These are phyloP conservation scores for Drosophila biarmipes DNA, from an alignment of 1,140 invertebrate genomes.

Conservation along the genomic window DNA sequence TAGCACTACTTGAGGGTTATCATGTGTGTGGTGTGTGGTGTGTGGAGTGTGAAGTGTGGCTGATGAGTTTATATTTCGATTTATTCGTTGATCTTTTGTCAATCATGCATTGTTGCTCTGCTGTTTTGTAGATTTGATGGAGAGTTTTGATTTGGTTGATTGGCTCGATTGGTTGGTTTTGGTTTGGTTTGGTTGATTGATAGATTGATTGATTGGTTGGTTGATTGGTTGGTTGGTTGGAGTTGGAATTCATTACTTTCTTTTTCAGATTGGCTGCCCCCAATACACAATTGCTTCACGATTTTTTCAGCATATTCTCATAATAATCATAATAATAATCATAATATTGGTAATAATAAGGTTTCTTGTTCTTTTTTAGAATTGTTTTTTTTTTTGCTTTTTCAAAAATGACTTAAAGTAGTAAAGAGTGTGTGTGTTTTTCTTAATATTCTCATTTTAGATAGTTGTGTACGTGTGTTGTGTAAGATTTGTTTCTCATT, in stretches of 20 bases:
- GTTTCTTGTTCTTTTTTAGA: constrained; percentile 46
- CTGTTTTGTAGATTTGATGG: constrained; percentile 45
- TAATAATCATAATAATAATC: constrained; percentile 70
- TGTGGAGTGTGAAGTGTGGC: constrained; percentile 18
- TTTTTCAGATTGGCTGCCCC: constrained; percentile 84
- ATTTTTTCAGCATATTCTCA: constrained; percentile 84
- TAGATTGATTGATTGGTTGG: constrained; percentile 39
- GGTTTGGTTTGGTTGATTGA: too few species aligned
- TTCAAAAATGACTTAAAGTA: constrained; percentile 64
- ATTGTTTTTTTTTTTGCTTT: constrained; percentile 33
- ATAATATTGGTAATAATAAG: constrained; percentile 68
- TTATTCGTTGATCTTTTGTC: constrained; percentile 46
- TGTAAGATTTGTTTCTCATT: constrained; percentile 31
- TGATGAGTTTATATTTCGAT: constrained; percentile 39
- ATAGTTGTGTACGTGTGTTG: constrained; percentile 58
- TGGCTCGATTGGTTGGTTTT: constrained; percentile 42
- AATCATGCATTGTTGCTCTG: constrained; percentile 37
- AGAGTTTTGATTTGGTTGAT: constrained; percentile 43
- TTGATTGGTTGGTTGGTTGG: constrained; percentile 38
- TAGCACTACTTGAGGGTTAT: background rate
- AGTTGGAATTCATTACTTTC: constrained; percentile 66
- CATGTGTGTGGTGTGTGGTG: constrained; percentile 5
- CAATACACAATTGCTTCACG: constrained; percentile 85
- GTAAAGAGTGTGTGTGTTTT: constrained; percentile 51
- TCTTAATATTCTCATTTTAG: constrained; percentile 51